Conservation (phyloP, 2,888 invertebrate genomes). For the Lutraria lutraria region DNA sequence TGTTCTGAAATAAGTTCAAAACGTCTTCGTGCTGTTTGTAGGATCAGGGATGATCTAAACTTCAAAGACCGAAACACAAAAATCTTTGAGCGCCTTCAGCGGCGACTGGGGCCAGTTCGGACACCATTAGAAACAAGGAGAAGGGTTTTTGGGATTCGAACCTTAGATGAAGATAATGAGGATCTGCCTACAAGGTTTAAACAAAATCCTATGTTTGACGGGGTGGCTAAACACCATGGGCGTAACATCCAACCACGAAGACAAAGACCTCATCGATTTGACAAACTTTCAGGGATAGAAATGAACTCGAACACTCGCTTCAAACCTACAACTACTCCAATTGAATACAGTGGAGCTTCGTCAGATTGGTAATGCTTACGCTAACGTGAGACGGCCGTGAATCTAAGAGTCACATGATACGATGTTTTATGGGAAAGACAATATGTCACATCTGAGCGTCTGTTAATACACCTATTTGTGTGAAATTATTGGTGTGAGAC, state of each 20-base stretch:
- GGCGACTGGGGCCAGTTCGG: slow-evolving; percentile 1
- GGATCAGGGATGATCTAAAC: slow-evolving; percentile 21
- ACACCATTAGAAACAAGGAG: neutral
- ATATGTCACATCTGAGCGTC: no score
- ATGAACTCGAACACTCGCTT: neutral
- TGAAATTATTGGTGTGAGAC: no score
- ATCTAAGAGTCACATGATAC: no score
- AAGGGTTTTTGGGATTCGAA: neutral
- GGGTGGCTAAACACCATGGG: neutral
- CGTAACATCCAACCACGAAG: neutral
- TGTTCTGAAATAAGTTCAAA: slow-evolving; percentile 6
- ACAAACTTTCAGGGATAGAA: neutral
- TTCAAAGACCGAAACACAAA: slow-evolving; percentile 22
- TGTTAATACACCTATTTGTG: no score
- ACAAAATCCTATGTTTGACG: neutral
- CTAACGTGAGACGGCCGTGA: no score
- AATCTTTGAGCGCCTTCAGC: slow-evolving; percentile 4
- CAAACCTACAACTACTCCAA: neutral
- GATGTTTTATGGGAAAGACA: no score
- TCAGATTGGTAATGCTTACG: no score
- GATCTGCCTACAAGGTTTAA: neutral
- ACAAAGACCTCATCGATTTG: neutral
- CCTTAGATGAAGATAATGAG: neutral
- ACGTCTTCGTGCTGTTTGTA: slow-evolving; percentile 1
- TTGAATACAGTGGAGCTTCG: no score